phyloP scores from a whole-genome alignment of 2,888 invertebrate genomes.

The Corbicula japonica region DNA sequence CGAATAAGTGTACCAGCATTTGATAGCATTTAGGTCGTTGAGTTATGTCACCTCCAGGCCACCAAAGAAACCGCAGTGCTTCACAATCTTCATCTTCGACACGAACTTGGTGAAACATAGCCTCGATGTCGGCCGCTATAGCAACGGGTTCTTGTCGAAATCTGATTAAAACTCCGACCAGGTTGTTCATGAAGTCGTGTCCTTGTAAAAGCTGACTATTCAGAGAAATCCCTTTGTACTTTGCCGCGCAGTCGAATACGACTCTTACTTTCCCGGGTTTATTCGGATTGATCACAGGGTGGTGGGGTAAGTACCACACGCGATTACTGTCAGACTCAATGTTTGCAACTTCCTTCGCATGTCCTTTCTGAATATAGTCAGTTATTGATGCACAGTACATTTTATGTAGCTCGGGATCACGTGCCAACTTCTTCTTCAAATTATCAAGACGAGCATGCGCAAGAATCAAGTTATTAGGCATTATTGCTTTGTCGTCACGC shows the following conservation, averaged over 20 bases:
- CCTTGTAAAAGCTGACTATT: constrained; percentile 59
- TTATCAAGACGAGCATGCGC: constrained; percentile 1
- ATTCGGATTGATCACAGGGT: constrained; percentile 42
- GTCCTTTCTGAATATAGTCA: constrained; percentile 32
- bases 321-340: not conserved
- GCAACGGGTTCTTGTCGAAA: constrained; percentile 60
- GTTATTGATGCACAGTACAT: constrained; percentile 33
- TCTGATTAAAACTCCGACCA: constrained; percentile 61
- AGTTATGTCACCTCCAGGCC: constrained; percentile 20
- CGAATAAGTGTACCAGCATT: constrained; percentile 44
- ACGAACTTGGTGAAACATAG: constrained; percentile 53
- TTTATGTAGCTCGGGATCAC: constrained; percentile 9
- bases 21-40: constrained; percentile 5
- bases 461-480: constrained; percentile 7
- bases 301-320: constrained; percentile 50
- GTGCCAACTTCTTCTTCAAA: constrained; percentile 20
- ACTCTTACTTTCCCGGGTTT: constrained; percentile 44
- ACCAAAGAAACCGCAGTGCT: constrained; percentile 51
- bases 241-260: constrained; percentile 52
- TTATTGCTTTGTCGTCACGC: constrained; percentile 1
- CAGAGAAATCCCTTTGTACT: constrained; percentile 44
- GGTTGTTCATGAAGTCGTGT: constrained; percentile 60
- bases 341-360: not conserved
- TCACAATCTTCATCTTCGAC: constrained; percentile 12
- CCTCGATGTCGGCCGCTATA: constrained; percentile 62